These are phyloP conservation scores for Castor canadensis DNA, from an alignment of 2,113 vertebrate genomes.

Conservation along the genomic window DNA sequence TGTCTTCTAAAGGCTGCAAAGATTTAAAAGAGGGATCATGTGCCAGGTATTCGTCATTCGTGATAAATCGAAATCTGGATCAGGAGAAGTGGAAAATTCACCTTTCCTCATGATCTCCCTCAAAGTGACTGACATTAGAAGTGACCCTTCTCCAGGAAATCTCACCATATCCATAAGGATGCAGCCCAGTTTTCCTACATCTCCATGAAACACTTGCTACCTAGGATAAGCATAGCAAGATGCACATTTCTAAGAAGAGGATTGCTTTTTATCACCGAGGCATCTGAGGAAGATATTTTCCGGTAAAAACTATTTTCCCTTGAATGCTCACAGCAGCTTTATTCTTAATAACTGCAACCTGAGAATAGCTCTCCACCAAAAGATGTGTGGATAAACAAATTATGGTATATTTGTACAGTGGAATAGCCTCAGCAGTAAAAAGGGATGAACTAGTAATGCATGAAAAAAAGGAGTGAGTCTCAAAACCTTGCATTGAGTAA, in stretches of 20 bases:
- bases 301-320: conserved; percentile 12
- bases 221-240: neutral
- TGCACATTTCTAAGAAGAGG: neutral
- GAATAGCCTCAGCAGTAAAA: neutral
- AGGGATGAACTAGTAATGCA: neutral
- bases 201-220: neutral
- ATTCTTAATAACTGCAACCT: neutral
- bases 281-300: neutral
- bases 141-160: too few relatives aligned
- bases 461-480: neutral
- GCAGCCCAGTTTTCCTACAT: too few relatives aligned
- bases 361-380: neutral
- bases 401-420: neutral
- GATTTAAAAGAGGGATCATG: neutral
- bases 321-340: too few relatives aligned
- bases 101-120: neutral
- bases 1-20: neutral
- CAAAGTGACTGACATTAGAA: too few relatives aligned
- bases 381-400: too few relatives aligned
- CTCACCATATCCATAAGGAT: too few relatives aligned
- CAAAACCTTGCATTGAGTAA: neutral
- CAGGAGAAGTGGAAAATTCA: neutral
- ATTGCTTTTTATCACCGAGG: neutral
- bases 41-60: neutral
- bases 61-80: neutral